Evolutionary conservation across 2,888 invertebrate species (phyloP), one percentile per base, ranked within the genome.

Genomic region (Acronicta aceris): DNA sequence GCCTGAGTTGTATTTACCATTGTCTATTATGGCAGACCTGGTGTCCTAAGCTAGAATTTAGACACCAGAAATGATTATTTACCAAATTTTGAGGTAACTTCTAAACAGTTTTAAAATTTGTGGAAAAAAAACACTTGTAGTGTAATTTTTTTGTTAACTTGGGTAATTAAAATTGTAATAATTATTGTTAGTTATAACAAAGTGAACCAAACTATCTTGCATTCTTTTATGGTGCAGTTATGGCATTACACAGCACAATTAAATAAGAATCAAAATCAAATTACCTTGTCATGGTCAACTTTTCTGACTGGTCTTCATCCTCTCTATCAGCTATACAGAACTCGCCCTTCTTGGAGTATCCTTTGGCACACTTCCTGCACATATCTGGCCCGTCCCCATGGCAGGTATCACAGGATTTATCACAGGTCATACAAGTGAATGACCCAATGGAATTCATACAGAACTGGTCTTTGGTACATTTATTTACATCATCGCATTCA

Each of bases 381-480:
- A 98, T 97, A 87, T 99, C 98, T 0, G 98, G 98, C 0, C 99
- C 99, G 88, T 98, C 98, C 0, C 98, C 98, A 54, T 96, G 95
- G 85, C 99, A 99, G 0, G 97, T 97, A 48, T 95, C 91, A 85
- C 99, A 99, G 0, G 98, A 96, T 79, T 95, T 96, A 89, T 99
- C 98, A 91, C 99, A 99, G 52, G 95, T 96, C 80, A 97, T 89
- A 89, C 99, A 99, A 10, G 95, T 91, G 82, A 95, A 98, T 0
- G 97, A 97, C 8, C 99, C 99, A 55, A 98, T 97, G 12, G 96
- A 97, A 86, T 99, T 99, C 5, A 98, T 95, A 87, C 99, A 99
- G 86, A 98, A 98, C 83, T 98, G 96, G 81, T 97, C 96, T 1
- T 95, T 91, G 0, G 92, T 92, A 78, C 96, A 97, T 52, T 90